Percentiles rank a stretch among this genome's conserved stretches.
Evolutionary conservation across 2,113 vertebrate species (phyloP).

Genomic region (Urocitellus parryii): DNA sequence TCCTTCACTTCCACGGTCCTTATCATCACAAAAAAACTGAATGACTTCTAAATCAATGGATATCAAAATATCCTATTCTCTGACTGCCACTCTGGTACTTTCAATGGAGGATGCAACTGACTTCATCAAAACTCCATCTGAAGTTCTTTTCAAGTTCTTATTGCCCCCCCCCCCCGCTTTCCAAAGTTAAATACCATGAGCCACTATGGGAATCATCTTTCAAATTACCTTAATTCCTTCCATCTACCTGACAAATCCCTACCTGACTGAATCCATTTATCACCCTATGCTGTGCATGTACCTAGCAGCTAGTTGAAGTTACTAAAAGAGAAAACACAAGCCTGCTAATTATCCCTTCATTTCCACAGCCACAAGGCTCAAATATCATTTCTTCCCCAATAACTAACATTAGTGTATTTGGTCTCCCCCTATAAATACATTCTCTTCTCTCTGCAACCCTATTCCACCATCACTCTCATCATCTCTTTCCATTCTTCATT

Average conservation of each 20-base stretch:
- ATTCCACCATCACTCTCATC: not conserved
- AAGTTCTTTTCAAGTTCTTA: not conserved
- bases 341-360: not conserved
- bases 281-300: not conserved
- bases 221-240: not conserved
- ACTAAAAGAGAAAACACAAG: not conserved
- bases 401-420: not conserved
- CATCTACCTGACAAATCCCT: not conserved
- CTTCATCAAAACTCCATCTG: not conserved
- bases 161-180: too few relatives aligned
- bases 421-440: not conserved
- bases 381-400: not conserved
- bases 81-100: not conserved
- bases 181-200: not conserved
- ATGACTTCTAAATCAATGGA: not conserved
- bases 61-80: not conserved
- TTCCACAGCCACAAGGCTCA: not conserved
- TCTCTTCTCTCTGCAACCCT: not conserved
- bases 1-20: not conserved
- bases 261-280: not conserved
- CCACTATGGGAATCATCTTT: not conserved
- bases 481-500: not conserved
- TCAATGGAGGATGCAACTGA: not conserved
- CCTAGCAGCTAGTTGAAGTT: not conserved
- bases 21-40: not conserved